Conservation (phyloP, 2,888 invertebrate genomes). For the Sarcophaga subvicina region DNA sequence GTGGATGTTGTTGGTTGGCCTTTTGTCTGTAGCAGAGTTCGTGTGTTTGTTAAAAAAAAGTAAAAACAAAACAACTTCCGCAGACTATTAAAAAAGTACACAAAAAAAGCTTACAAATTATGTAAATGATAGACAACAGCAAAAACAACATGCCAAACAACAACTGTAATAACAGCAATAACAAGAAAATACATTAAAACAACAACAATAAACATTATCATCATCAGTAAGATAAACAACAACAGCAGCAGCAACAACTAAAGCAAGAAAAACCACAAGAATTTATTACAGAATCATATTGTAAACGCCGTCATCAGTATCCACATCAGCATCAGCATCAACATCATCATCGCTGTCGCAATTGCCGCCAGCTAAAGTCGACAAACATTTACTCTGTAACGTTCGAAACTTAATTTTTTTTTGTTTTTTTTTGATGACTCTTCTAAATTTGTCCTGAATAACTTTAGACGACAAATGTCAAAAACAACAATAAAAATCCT, state of each 20-base stretch:
- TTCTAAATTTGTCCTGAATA: too few relatives aligned
- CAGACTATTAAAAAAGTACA: slow-evolving; percentile 36
- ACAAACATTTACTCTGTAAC: slow-evolving; percentile 2
- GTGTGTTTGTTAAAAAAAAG: too few relatives aligned
- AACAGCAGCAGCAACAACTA: neutral
- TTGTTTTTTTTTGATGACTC: too few relatives aligned
- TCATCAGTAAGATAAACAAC: neutral
- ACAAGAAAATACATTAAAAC: slow-evolving; percentile 20
- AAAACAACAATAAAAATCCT: too few relatives aligned
- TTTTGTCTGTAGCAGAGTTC: too few relatives aligned
- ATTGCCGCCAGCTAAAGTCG: neutral
- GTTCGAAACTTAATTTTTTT: too few relatives aligned
- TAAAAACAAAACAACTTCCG: too few relatives aligned
- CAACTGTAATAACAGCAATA: slow-evolving; percentile 5
- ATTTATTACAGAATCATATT: too few relatives aligned
- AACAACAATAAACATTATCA: slow-evolving; percentile 18
- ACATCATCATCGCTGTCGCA: slow-evolving; percentile 14
- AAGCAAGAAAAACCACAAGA: too few relatives aligned
- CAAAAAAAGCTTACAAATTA: slow-evolving; percentile 47
- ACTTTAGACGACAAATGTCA: too few relatives aligned
- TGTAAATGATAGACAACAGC: slow-evolving; percentile 26
- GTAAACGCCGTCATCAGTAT: neutral
- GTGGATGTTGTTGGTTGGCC: neutral
- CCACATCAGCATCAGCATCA: neutral
- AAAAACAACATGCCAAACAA: neutral